A percentile compares a stretch with the other conserved stretches of the same genome.
Conservation (phyloP, 2,113 vertebrate species). For the Azemiops feae region DNA sequence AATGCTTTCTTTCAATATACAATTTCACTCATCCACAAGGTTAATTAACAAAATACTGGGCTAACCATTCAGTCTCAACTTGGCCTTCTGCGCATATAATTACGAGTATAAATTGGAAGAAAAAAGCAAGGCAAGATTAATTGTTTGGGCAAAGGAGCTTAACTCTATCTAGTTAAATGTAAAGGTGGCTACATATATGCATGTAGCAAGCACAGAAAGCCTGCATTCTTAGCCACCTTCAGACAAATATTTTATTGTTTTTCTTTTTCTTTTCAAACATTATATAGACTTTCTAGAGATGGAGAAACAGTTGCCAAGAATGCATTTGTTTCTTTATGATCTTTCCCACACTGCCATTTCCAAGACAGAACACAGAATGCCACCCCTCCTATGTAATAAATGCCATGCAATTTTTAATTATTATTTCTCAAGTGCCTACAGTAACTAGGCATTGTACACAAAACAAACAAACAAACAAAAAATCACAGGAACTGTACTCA, state of each 20-base stretch:
- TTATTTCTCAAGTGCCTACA: constrained; percentile 6
- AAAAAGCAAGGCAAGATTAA: neutral
- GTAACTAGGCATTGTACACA: constrained; percentile 6
- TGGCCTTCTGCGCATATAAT: neutral
- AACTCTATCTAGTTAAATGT: neutral
- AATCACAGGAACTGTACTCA: neutral
- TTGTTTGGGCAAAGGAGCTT: neutral
- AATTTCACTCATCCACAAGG: neutral
- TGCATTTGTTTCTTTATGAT: constrained; percentile 10
- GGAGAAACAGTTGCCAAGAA: neutral
- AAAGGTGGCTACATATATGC: too few relatives aligned
- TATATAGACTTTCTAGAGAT: neutral
- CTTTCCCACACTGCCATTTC: neutral
- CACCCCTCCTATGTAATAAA: constrained; percentile 4
- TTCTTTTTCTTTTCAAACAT: neutral
- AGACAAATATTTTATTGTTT: neutral
- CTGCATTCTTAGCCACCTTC: neutral
- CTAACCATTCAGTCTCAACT: neutral
- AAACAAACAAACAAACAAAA: neutral
- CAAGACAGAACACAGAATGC: neutral
- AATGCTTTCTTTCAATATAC: neutral
- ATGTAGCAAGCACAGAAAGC: neutral
- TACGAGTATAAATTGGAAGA: neutral
- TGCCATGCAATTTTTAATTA: constrained; percentile 14
- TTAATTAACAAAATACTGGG: neutral